Conservation (phyloP, 2,797 vertebrate species). For the Acridotheres tristis region DNA sequence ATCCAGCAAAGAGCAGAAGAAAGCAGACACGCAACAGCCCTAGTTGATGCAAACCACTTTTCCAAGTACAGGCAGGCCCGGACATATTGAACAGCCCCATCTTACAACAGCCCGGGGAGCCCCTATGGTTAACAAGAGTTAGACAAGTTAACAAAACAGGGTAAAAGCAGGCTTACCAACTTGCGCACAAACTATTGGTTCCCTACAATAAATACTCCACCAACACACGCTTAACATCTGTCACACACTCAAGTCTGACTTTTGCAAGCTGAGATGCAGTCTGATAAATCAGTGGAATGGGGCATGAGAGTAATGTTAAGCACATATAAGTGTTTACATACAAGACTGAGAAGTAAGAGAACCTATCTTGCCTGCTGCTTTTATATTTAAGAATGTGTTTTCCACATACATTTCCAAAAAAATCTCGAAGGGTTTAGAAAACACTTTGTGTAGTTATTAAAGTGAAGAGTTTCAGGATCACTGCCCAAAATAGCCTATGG, state of each 20-base stretch:
- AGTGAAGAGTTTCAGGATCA: background rate
- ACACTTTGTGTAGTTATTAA: background rate
- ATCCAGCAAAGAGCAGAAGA: background rate
- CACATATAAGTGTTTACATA: background rate
- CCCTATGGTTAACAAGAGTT: background rate
- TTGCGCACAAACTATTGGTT: rapidly evolving
- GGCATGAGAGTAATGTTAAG: background rate
- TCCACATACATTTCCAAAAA: background rate
- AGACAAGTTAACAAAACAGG: background rate
- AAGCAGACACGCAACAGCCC: background rate
- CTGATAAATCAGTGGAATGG: background rate
- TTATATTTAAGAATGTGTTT: slow-evolving; percentile 2
- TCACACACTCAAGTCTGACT: background rate
- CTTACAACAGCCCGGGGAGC: background rate
- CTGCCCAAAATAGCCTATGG: background rate
- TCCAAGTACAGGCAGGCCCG: background rate
- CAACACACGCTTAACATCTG: background rate
- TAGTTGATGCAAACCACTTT: rapidly evolving
- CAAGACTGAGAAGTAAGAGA: background rate
- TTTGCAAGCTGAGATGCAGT: background rate
- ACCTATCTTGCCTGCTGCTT: background rate
- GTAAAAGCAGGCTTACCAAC: background rate
- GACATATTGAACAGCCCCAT: background rate
- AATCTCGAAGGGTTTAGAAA: background rate
- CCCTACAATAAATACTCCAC: background rate